These are phyloP conservation scores for Platygyra sinensis DNA, from an alignment of 64 coral and sea anemone species.

Conservation along the genomic window DNA sequence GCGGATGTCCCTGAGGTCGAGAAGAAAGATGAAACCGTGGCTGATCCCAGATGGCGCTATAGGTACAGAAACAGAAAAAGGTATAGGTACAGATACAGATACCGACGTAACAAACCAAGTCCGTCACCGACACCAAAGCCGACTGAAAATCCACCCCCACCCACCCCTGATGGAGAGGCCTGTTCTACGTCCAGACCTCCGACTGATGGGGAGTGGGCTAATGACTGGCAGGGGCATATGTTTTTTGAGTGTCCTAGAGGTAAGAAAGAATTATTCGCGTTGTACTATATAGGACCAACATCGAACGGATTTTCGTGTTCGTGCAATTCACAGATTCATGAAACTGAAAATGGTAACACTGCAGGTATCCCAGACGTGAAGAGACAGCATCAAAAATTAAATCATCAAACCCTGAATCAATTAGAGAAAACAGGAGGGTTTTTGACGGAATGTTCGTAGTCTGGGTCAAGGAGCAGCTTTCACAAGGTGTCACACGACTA, in stretches of 20 bases:
- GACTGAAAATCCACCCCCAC: not conserved
- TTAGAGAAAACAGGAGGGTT: no score
- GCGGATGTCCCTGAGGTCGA: not conserved
- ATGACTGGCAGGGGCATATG: not conserved
- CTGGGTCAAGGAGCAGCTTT: no score
- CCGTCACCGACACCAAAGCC: not conserved
- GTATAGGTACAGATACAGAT: not conserved
- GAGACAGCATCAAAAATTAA: no score
- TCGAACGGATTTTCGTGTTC: no score
- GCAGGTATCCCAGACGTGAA: no score
- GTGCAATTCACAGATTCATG: no score
- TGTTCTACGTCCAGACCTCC: not conserved
- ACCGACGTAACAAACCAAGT: not conserved
- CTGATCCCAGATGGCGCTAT: not conserved
- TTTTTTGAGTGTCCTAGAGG: constrained; percentile 15
- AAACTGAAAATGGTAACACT: no score
- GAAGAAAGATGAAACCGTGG: not conserved
- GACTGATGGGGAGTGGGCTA: not conserved
- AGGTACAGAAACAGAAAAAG: not conserved
- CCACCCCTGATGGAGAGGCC: not conserved
- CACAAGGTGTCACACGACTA: no score
- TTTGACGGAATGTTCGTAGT: no score
- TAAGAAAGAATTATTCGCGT: not conserved
- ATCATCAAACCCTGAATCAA: no score
- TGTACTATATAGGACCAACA: no score